Base-by-base conservation (phyloP, 2,888 invertebrate species). In the Limnephilus lunatus region DNA sequence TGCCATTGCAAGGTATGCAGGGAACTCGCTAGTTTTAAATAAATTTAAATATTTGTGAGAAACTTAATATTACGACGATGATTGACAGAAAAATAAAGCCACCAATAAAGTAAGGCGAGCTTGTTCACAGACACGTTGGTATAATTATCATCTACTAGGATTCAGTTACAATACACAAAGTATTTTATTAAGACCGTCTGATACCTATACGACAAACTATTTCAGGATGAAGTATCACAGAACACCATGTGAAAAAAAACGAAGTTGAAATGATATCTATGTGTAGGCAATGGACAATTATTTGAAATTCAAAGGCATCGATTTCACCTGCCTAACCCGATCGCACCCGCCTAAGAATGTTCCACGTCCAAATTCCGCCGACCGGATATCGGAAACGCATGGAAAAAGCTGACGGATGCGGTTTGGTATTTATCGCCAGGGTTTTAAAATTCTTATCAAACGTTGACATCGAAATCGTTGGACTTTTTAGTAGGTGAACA, bases 381-480 rank as follows among this genome's bases (percentile, higher is more conserved):
- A 83, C 85, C 85, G 85, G 85, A 85, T 44, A 85, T 85, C 85
- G 85, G 85, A 85, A 44, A n/a, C 85, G 85, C 44, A 25, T 39
- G 4, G n/a, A 85, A 85, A 85, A 85, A 85, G 25, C n/a, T 32
- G 85, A 85, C 44, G 39, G 85, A 85, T 85, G 12, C 53, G 14
- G 85, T 39, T 39, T 5, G 19, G 85, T 85, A 85, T 85, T 85
- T 85, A 85, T 85, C 39, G 31, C 83, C 15, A 83, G 25, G 83
- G 19, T 83, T 25, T 25, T 68, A 19, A 68, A 68, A 19, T 68
- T 25, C 53, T 19, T 68, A 68, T 68, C 53, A 68, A 68, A 15
- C 53, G 7, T 68, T 68, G 53, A 48, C 19, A 68, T 68, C 53
- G 25, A 68, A 68, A 68, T 5, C 19, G 25, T 7, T 19, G 53